A percentile compares a stretch with the other conserved stretches of the same genome.
phyloP scores from a whole-genome alignment of 64 coral and sea anemone genomes.

The Montipora capricornis region DNA sequence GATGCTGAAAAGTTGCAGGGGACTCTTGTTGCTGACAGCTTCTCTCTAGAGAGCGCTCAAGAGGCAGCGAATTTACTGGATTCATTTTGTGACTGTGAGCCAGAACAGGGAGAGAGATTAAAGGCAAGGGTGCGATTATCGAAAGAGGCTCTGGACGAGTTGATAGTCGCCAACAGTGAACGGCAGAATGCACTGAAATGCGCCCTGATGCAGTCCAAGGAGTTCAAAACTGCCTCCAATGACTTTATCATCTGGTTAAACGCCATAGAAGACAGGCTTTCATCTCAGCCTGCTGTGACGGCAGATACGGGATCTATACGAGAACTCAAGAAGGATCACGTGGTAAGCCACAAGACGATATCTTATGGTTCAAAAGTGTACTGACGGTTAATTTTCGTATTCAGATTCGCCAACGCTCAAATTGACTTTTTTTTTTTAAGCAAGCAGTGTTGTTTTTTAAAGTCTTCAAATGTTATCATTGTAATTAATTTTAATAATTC shows the following conservation, averaged over 20 bases:
- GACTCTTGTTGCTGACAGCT: conserved; percentile 65
- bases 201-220: conserved; percentile 75
- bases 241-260: conserved; percentile 92
- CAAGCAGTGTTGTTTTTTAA: no score
- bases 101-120: conserved; percentile 23
- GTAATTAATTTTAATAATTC: no score
- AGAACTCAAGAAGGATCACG: conserved; percentile 90
- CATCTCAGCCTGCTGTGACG: conserved; percentile 65
- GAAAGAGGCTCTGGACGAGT: conserved; percentile 82
- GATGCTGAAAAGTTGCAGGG: conserved; percentile 64
- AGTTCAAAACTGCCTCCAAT: conserved; percentile 85
- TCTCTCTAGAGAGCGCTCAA: conserved; percentile 77
- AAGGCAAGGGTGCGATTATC: conserved; percentile 36
- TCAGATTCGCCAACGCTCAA: no score
- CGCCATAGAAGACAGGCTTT: conserved; percentile 83
- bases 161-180: conserved; percentile 66
- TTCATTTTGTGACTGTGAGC: conserved; percentile 78
- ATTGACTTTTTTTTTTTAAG: no score
- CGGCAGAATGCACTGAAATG: conserved; percentile 82
- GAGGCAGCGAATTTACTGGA: conserved; percentile 81
- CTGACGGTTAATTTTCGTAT: no score
- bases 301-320: conserved; percentile 73
- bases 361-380: background rate
- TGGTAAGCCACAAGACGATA: conserved; percentile 47
- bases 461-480: no score